Percentiles rank a stretch among this genome's conserved stretches.
phyloP scores from a whole-genome alignment of 2,797 vertebrate species.

The Synanceia verrucosa region DNA sequence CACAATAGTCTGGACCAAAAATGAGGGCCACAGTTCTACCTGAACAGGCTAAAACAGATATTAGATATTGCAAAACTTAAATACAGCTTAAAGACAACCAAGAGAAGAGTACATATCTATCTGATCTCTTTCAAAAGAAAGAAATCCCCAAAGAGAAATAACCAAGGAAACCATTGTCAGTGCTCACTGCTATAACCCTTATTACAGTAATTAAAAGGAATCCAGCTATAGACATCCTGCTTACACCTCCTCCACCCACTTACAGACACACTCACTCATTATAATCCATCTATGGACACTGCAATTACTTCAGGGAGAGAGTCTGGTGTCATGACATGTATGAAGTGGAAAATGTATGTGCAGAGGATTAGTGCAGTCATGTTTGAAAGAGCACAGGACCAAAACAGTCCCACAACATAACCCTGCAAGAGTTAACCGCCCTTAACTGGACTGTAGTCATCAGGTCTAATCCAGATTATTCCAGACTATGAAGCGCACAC shows the following conservation, averaged over 20 bases:
- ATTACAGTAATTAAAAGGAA: slow-evolving; percentile 22
- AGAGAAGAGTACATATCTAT: not conserved
- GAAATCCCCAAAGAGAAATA: not conserved
- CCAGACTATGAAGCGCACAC: slow-evolving; percentile 32
- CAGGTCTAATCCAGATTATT: slow-evolving; percentile 66
- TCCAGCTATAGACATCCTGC: not conserved
- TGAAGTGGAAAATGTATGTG: slow-evolving; percentile 24
- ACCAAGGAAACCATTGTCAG: slow-evolving; percentile 1
- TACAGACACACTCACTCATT: slow-evolving; percentile 5
- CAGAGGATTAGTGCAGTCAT: slow-evolving; percentile 6
- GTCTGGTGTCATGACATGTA: not conserved
- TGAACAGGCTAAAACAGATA: no score
- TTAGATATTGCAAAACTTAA: not conserved
- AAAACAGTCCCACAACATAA: slow-evolving; percentile 6
- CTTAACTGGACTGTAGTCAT: slow-evolving; percentile 22
- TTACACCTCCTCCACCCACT: slow-evolving; percentile 2
- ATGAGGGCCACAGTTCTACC: no score
- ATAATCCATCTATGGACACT: slow-evolving; percentile 1
- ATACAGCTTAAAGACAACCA: not conserved
- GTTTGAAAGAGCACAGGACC: slow-evolving; percentile 7
- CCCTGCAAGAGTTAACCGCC: slow-evolving; percentile 9
- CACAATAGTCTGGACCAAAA: no score
- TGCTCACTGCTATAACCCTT: not conserved
- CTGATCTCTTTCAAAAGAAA: not conserved
- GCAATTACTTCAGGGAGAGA: slow-evolving; percentile 5